These are phyloP conservation scores for Drosophila melanica DNA, from an alignment of 1,140 invertebrate species.

Conservation along the genomic window DNA sequence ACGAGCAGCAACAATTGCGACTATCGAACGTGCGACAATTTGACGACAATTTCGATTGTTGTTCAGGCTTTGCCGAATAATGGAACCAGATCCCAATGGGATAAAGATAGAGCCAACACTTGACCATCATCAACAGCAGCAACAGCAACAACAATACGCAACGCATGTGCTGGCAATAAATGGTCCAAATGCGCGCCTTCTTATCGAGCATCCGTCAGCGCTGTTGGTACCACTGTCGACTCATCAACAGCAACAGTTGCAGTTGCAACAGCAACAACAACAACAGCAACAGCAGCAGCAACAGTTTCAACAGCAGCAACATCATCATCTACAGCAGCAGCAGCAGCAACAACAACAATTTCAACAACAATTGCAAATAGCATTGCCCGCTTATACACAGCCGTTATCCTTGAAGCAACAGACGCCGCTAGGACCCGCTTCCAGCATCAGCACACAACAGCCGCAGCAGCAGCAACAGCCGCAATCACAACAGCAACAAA, in stretches of 20 bases:
- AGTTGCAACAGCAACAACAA: slow-evolving; percentile 68
- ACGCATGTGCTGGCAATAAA: slow-evolving; percentile 80
- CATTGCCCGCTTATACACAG: slow-evolving; percentile 60
- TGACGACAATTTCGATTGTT: slow-evolving; percentile 80
- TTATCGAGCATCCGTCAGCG: slow-evolving; percentile 80
- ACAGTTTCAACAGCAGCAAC: slow-evolving; percentile 66
- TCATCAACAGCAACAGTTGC: slow-evolving; percentile 73
- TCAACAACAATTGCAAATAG: slow-evolving; percentile 66
- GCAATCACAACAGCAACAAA: slow-evolving; percentile 35
- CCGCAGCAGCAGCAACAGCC: slow-evolving; percentile 50
- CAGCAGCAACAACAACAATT: slow-evolving; percentile 68
- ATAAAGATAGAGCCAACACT: slow-evolving; percentile 83
- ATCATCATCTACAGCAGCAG: slow-evolving; percentile 56
- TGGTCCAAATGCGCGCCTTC: slow-evolving; percentile 79
- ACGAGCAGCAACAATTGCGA: background rate
- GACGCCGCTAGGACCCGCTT: slow-evolving; percentile 66
- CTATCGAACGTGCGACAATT: slow-evolving; percentile 17
- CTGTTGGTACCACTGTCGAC: slow-evolving; percentile 78
- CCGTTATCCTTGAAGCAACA: slow-evolving; percentile 66
- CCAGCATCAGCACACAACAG: slow-evolving; percentile 48
- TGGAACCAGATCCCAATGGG: slow-evolving; percentile 84
- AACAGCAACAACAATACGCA: slow-evolving; percentile 76
- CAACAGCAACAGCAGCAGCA: slow-evolving; percentile 63
- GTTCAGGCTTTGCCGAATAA: slow-evolving; percentile 78
- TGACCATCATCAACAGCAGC: slow-evolving; percentile 77